These are phyloP conservation scores for Pelvicachromis taeniatus DNA, from an alignment of 2,113 vertebrate species.

Conservation along the genomic window DNA sequence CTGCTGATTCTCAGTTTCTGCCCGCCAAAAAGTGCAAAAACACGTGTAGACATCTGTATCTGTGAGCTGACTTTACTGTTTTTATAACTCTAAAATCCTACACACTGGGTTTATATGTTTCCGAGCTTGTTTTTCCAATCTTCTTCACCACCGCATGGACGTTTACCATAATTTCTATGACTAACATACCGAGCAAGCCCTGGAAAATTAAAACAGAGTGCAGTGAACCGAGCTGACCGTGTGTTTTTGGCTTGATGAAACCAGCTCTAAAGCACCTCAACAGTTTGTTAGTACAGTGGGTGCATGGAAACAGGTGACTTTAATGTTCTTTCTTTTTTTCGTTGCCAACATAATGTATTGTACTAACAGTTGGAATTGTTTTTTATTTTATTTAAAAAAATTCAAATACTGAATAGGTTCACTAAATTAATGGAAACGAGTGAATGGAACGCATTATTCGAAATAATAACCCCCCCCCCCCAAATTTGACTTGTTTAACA, in stretches of 20 bases:
- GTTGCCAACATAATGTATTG: neutral
- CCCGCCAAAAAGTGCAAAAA: neutral
- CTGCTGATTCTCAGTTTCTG: neutral
- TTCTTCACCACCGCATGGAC: neutral
- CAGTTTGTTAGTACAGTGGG: neutral
- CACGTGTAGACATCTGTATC: neutral
- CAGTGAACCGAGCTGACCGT: neutral
- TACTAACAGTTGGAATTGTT: neutral
- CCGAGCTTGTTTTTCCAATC: neutral
- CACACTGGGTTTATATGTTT: neutral
- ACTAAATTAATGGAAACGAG: constrained; percentile 26
- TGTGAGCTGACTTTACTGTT: neutral
- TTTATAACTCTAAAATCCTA: neutral
- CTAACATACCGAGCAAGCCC: neutral
- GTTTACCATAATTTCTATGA: neutral
- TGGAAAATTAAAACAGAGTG: neutral
- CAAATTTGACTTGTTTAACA: constrained; percentile 6
- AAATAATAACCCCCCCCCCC: constrained; percentile 11
- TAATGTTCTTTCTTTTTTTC: neutral
- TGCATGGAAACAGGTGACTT: neutral
- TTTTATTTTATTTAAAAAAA: constrained; percentile 19
- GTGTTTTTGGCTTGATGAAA: neutral
- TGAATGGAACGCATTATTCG: constrained; percentile 43
- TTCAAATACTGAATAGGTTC: constrained; percentile 15
- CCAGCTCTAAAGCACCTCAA: neutral